Percentiles rank a stretch among this genome's conserved stretches.
Evolutionary conservation across 2,113 vertebrate species (phyloP).

Genomic region (Lampris incognitus): DNA sequence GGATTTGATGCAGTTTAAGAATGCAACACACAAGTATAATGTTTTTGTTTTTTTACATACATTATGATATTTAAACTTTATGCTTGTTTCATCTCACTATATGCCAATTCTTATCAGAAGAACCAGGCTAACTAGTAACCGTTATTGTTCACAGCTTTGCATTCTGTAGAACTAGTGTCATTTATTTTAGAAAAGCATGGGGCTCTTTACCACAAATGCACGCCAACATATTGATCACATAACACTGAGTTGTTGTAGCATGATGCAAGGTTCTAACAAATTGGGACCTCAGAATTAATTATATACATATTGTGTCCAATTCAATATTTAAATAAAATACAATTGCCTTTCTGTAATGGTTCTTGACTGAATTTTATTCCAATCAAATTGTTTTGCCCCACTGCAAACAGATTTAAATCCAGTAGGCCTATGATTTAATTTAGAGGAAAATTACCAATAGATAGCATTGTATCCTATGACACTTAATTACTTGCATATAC

Average conservation of each 20-base stretch:
- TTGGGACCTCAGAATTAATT: slow-evolving; percentile 49
- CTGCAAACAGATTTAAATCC: no score
- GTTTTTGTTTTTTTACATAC: slow-evolving; percentile 57
- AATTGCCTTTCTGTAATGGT: slow-evolving; percentile 70
- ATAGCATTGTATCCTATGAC: background rate
- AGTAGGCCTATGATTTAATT: background rate
- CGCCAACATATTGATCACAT: slow-evolving; percentile 71
- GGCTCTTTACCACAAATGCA: slow-evolving; percentile 64
- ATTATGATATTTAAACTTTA: slow-evolving; percentile 54
- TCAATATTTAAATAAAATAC: slow-evolving; percentile 80
- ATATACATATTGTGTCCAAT: slow-evolving; percentile 77
- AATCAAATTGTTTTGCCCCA: background rate
- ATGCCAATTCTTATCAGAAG: slow-evolving; percentile 40
- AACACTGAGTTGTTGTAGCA: slow-evolving; percentile 65
- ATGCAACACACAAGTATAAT: slow-evolving; percentile 49
- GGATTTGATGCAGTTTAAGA: slow-evolving; percentile 29
- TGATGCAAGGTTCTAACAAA: slow-evolving; percentile 51
- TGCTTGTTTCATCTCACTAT: slow-evolving; percentile 49
- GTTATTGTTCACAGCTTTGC: slow-evolving; percentile 49
- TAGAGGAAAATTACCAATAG: slow-evolving; percentile 4
- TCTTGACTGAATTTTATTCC: background rate
- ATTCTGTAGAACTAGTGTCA: slow-evolving; percentile 44
- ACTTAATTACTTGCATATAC: no score
- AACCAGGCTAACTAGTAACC: slow-evolving; percentile 46
- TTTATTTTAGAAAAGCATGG: slow-evolving; percentile 48